Conservation (phyloP, 2,888 invertebrate species). For the Stenichneumon culpator region DNA sequence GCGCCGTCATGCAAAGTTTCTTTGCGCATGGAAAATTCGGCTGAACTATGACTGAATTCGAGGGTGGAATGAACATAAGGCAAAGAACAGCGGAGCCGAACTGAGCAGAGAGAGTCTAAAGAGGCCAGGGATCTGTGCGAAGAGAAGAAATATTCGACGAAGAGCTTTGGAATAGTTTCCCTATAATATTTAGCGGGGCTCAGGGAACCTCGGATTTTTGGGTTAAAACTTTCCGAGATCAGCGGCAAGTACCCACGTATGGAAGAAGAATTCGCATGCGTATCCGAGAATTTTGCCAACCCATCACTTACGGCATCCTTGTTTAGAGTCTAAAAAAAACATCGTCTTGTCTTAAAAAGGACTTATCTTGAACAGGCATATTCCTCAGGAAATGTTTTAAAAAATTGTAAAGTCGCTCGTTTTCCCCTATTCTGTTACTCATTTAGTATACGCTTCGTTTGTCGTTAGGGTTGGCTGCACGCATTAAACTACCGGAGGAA, state of each 20-base stretch:
- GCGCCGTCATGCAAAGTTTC: slow-evolving; percentile 50
- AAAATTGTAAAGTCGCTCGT: not conserved
- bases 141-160: slow-evolving; percentile 43
- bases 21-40: slow-evolving; percentile 60
- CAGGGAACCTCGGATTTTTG: slow-evolving; percentile 45
- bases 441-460: no score
- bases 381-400: not conserved
- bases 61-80: slow-evolving; percentile 52
- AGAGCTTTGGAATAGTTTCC: slow-evolving; percentile 59
- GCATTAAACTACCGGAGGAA: no score
- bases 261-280: slow-evolving; percentile 32
- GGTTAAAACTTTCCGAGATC: slow-evolving; percentile 55
- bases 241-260: not conserved
- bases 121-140: not conserved
- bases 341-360: no score
- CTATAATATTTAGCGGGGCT: slow-evolving; percentile 55
- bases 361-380: no score
- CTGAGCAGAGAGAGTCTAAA: not conserved
- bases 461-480: no score
- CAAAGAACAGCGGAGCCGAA: not conserved
- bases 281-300: slow-evolving; percentile 42
- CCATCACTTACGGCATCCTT: not conserved
- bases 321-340: no score
- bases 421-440: no score
- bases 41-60: slow-evolving; percentile 59